A percentile compares a stretch with the other conserved stretches of the same genome.
phyloP scores from a whole-genome alignment of 30 jellyfish, hydroid and myxozoan genomes.

The Pseudorhiza aurosa region DNA sequence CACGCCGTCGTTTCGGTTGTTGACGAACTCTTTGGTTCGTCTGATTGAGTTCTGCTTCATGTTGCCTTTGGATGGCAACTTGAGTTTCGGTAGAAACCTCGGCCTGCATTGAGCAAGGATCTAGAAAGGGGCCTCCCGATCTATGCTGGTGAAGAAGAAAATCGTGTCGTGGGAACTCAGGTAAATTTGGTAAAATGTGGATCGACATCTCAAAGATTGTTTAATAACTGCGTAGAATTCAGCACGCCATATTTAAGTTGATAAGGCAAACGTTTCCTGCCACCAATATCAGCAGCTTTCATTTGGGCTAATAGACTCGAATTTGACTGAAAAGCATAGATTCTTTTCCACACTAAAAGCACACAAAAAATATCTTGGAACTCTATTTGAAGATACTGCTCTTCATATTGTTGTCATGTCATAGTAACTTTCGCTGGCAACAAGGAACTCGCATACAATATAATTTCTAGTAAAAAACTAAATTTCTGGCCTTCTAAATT shows the following conservation, averaged over 20 bases:
- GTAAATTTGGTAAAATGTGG: conserved; percentile 55
- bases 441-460: too few species aligned
- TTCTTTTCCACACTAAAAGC: background rate
- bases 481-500: background rate
- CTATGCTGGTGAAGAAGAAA: conserved; percentile 42
- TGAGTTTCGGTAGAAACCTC: conserved; percentile 35
- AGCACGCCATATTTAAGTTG: conserved; percentile 1
- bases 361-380: background rate
- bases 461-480: conserved; percentile 6
- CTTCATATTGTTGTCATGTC: background rate
- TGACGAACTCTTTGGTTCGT: conserved; percentile 32
- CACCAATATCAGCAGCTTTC: background rate
- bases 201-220: conserved; percentile 35
- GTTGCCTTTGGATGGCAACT: conserved; percentile 25
- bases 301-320: background rate
- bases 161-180: conserved; percentile 64
- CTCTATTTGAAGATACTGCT: background rate
- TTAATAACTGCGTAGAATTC: background rate
- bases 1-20: conserved; percentile 54
- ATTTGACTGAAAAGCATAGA: conserved; percentile 5
- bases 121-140: conserved; percentile 29
- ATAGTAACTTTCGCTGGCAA: too few species aligned
- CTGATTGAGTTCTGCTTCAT: conserved; percentile 7
- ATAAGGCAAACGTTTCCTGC: background rate
- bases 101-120: conserved; percentile 14